Evolutionary conservation across 92 coral and sea anemone species (phyloP).

Genomic region (Virgularia gustaviana): DNA sequence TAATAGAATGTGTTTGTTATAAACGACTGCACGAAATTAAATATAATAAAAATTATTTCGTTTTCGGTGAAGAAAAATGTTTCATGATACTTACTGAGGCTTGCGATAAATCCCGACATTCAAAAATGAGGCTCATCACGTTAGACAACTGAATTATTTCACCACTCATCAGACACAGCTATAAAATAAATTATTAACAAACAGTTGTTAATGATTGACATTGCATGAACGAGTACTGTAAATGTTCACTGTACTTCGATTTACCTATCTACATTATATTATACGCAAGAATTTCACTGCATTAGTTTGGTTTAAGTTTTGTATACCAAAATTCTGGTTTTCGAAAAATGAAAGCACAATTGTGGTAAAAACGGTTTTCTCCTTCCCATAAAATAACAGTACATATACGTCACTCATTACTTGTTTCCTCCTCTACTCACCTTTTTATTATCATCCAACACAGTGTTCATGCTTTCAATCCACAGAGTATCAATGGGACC

Average conservation of each 20-base stretch:
- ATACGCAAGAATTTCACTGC: no score
- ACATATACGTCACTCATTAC: no score
- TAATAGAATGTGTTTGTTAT: background rate
- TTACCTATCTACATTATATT: no score
- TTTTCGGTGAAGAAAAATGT: background rate
- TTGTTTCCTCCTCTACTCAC: no score
- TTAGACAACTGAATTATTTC: conserved; percentile 96
- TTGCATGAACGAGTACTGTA: no score
- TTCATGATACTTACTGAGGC: conserved; percentile 76
- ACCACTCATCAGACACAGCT: conserved; percentile 99
- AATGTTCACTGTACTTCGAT: no score
- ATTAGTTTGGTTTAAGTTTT: no score
- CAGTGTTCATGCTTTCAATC: conserved; percentile 99
- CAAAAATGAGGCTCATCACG: conserved; percentile 97
- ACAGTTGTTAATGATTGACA: background rate
- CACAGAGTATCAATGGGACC: conserved; percentile 99
- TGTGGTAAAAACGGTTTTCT: no score
- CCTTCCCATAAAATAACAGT: no score
- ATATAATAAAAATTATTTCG: background rate
- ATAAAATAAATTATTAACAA: conserved; percentile 1
- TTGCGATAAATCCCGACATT: conserved; percentile 94
- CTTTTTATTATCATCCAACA: conserved; percentile 97
- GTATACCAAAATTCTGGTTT: no score
- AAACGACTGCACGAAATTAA: background rate
- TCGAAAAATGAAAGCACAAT: no score